Evolutionary conservation across 2,888 invertebrate genomes (phyloP), one percentile per base, ranked within the genome.

Genomic region (Frankliniella fusca): DNA sequence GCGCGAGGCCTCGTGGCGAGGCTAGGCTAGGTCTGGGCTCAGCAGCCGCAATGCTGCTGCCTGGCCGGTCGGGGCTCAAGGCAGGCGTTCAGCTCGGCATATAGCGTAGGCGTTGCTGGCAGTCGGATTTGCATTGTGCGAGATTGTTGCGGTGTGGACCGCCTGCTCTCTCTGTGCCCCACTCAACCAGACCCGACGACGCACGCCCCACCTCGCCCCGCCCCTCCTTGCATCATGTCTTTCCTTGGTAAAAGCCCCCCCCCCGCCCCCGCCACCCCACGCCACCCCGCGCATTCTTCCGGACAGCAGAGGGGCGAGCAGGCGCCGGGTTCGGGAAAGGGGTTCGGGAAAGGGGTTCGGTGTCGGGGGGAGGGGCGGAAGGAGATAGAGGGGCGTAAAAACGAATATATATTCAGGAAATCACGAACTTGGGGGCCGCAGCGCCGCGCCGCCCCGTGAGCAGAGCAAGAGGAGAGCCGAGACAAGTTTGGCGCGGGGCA

Each of bases 71-170:
- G 5, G 38, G 38, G 38, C 38, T 38, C 38, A n/a, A n/a, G n/a
- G n/a, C n/a, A 38, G 38, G 3, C 38, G 38, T 5, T 38, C 38
- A n/a, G 38, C 38, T 38, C 83, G 84, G 83, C 84, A 84, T 70
- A 84, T 70, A 84, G 85, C 23, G 84, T 84, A 8, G 84, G 83
- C 61, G 83, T 84, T 65, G 83, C 83, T 65, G 83, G 82, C 18
- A 85, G 84, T 3, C 84, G 80, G 80, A 84, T 84, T 38, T 85
- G 85, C 38, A 38, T 38, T 38, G 38, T 38, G 2, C 38, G 38
- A 38, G 38, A 38, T 38, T 38, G 38, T 38, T 38, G 38, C 38
- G 38, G 38, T 38, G 38, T 38, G 38, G 38, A 38, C 38, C 38
- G 38, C 38, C 38, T 38, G 38, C 38, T 38, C 38, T 38, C 38